Conservation (phyloP, 2,888 invertebrate species). For the Acleris holmiana region DNA sequence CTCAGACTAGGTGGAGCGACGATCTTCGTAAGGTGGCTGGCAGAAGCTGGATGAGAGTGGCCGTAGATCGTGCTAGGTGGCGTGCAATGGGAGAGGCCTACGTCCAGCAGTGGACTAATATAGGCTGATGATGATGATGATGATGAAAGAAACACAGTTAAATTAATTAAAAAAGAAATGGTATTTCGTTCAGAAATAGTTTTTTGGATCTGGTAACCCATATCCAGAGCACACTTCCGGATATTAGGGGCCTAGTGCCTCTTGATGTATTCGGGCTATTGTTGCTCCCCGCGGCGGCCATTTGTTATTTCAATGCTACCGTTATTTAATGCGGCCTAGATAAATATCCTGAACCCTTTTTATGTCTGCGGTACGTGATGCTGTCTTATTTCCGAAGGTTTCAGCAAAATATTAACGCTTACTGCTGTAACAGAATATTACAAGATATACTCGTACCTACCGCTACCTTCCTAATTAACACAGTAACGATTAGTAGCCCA, state of each 20-base stretch:
- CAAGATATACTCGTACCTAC: background rate
- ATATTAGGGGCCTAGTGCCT: conserved; percentile 54
- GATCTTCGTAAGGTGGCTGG: no score
- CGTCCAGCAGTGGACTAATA: no score
- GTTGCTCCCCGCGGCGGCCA: conserved; percentile 57
- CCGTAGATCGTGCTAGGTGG: no score
- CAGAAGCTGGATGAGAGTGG: no score
- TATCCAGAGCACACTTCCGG: conserved; percentile 47
- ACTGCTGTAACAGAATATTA: background rate
- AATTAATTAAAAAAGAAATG: no score
- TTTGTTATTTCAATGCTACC: conserved; percentile 67
- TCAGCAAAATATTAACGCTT: conserved; percentile 44
- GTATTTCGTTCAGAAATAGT: no score
- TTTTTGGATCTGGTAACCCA: background rate
- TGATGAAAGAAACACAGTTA: no score
- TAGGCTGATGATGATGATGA: no score
- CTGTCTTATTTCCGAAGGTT: conserved; percentile 56
- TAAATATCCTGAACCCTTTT: conserved; percentile 68
- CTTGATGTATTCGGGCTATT: conserved; percentile 62
- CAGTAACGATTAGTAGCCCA: no score
- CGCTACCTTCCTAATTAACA: no score
- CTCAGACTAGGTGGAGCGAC: no score
- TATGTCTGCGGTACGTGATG: conserved; percentile 52
- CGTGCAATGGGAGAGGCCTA: no score
- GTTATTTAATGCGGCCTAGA: conserved; percentile 65